These are phyloP conservation scores for Corythoichthys haematopterus DNA, from an alignment of 2,113 vertebrate genomes.

Conservation along the genomic window DNA sequence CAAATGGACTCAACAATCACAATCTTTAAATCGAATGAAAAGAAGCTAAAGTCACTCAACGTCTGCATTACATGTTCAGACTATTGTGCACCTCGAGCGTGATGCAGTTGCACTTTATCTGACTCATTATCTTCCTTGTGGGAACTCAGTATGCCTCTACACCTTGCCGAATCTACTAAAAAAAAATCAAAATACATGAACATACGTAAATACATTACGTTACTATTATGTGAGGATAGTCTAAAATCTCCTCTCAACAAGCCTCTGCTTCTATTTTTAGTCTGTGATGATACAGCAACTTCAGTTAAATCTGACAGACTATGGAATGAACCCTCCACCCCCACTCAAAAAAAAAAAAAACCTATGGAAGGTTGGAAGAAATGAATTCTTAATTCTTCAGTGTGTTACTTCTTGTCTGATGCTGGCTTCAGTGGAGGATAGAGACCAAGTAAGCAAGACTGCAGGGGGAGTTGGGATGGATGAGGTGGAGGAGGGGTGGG, in stretches of 20 bases:
- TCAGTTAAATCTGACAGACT: constrained; percentile 52
- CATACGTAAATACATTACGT: neutral
- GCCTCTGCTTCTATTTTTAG: constrained; percentile 62
- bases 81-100: neutral
- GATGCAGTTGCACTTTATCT: neutral
- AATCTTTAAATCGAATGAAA: neutral
- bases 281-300: constrained; percentile 23
- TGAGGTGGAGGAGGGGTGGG: constrained; percentile 36
- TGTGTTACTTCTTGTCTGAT: constrained; percentile 1
- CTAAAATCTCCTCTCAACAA: constrained; percentile 8
- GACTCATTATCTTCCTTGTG: neutral
- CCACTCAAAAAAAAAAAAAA: neutral
- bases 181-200: neutral
- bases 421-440: constrained; percentile 22
- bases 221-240: neutral
- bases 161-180: neutral
- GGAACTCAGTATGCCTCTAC: neutral
- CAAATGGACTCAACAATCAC: neutral
- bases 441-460: constrained; percentile 42
- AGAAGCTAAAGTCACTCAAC: neutral
- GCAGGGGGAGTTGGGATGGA: constrained; percentile 25
- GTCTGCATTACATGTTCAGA: neutral
- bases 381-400: neutral
- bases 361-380: neutral
- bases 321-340: neutral